These are phyloP conservation scores for Dilophus febrilis DNA, from an alignment of 2,888 invertebrate species.

Conservation along the genomic window DNA sequence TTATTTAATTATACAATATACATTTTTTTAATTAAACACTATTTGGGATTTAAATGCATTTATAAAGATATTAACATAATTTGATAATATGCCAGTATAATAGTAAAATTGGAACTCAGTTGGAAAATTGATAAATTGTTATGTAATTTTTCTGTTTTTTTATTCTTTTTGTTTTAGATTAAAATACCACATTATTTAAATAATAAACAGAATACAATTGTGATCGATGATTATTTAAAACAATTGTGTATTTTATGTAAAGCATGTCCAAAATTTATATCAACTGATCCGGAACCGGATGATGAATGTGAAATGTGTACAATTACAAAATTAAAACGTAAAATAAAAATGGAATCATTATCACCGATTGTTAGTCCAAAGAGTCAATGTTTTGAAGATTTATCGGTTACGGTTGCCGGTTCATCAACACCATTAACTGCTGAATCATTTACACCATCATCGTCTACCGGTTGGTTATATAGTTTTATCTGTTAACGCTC, in stretches of 20 bases:
- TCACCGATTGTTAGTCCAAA: constrained; percentile 20
- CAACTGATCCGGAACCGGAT: constrained; percentile 26
- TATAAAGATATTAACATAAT: no score
- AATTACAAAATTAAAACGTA: constrained; percentile 13
- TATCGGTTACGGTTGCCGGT: constrained; percentile 11
- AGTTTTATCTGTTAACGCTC: constrained; percentile 12
- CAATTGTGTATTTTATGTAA: constrained; percentile 27
- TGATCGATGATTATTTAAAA: constrained; percentile 26
- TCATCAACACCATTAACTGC: constrained; percentile 17
- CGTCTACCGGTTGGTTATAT: constrained; percentile 25
- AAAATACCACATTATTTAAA: constrained; percentile 10
- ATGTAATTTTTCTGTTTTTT: constrained; percentile 23
- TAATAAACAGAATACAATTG: constrained; percentile 23
- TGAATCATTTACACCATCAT: constrained; percentile 30
- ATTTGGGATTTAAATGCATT: no score
- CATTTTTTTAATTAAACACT: no score
- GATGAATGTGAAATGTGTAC: constrained; percentile 30
- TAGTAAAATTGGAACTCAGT: no score
- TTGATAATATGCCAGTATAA: no score
- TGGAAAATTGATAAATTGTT: no score
- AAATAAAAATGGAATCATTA: constrained; percentile 16
- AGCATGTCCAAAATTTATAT: constrained; percentile 29
- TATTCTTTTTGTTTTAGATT: background rate
- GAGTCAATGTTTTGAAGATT: constrained; percentile 14
- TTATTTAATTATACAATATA: no score